Conservation (phyloP, 2,113 vertebrate genomes). For the Tragelaphus strepsiceros region DNA sequence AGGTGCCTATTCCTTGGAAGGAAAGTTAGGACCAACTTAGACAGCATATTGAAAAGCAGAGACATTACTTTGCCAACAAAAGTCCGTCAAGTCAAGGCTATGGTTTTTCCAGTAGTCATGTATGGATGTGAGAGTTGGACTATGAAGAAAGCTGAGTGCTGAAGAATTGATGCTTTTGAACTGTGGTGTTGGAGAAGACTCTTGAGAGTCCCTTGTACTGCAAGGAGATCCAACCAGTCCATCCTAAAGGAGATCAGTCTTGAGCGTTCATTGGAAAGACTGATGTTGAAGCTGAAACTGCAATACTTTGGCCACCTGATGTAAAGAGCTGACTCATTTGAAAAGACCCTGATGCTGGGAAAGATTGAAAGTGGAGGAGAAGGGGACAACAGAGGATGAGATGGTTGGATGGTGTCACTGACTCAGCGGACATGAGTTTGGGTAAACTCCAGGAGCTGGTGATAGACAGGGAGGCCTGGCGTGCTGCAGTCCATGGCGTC, state of each 20-base stretch:
- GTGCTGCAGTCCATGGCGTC: neutral
- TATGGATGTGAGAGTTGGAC: neutral
- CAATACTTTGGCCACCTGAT: neutral
- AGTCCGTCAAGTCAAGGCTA: neutral
- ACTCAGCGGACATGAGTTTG: rapidly evolving
- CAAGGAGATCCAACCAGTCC: neutral
- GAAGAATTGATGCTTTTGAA: neutral
- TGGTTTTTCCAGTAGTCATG: neutral
- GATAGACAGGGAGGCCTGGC: neutral
- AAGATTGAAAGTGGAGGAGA: neutral
- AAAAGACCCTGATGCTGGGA: neutral
- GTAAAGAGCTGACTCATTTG: neutral
- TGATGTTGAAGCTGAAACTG: neutral
- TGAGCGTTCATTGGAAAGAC: neutral
- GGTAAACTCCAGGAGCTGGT: rapidly evolving
- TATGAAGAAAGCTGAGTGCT: neutral
- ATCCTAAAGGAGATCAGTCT: neutral
- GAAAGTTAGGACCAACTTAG: neutral
- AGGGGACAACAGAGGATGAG: neutral
- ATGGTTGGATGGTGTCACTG: neutral
- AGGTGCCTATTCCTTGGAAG: neutral
- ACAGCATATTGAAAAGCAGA: neutral
- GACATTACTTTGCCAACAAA: neutral
- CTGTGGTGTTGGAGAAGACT: neutral
- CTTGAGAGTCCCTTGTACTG: neutral